Evolutionary conservation across 2,113 vertebrate genomes (phyloP), one percentile per base, ranked within the genome.

Genomic region (Antechinus flavipes): DNA sequence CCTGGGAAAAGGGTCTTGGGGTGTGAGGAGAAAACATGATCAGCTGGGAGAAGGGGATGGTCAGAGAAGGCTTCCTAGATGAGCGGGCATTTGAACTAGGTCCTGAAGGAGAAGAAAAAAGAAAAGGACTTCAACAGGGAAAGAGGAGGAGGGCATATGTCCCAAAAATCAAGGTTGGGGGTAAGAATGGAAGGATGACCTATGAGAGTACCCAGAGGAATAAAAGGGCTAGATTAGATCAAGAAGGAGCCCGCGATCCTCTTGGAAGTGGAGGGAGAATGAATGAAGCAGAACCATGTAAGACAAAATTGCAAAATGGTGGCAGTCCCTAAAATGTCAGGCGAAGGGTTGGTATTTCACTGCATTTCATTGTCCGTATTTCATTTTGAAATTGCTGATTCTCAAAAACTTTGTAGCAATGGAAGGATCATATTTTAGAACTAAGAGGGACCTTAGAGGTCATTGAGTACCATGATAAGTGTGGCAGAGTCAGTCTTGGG

Each of bases 1-100:
- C 16, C 3, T 47, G 47, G 35, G 42, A 54, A 23, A 47, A 47
- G 0, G 0, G 8, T 0, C 3, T 84, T 47, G 35, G 55, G 55
- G 26, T 0, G 3, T 0, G 8, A 27, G 46, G 1, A 50, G n/a
- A 54, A 1, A 0, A 30, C 35, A 24, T 11, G 0, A 8, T 56
- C 84, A 30, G 35, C 0, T 3, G 0, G 54, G 35, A 14, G 42
- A 22, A 89, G 16, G 24, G 2, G n/a, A 8, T 0, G 24, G 47
- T 10, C 53, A 35, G 47, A 24, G 35, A 54, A n/a, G 49, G 8
- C 19, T 94, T 53, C 55, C 95, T 4, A 6, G 49, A 7, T 35
- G 8, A 24, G n/a, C 89, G 0, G 2, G 1, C 61, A 47, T n/a
- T 53, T 68, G 47, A 3, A 27, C 0, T 68, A 35, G 30, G 58